Percentiles rank a stretch among this genome's conserved stretches.
Conservation (phyloP, 2,113 vertebrate genomes). For the Phasianus colchicus region DNA sequence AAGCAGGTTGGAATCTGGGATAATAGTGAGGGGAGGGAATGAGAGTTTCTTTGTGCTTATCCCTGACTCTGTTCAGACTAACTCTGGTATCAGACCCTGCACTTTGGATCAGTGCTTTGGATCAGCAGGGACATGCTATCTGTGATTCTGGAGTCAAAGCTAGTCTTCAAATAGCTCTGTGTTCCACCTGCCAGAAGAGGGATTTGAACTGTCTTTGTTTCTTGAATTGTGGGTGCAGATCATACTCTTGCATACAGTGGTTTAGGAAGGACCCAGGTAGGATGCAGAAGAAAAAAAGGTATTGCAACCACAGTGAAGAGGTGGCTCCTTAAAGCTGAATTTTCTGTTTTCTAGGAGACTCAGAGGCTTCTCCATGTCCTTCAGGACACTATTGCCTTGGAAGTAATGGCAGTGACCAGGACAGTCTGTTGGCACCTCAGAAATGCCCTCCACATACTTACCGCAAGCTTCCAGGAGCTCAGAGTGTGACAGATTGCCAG, state of each 20-base stretch:
- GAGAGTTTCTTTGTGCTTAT: not conserved
- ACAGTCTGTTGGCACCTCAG: conserved; percentile 70
- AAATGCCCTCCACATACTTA: conserved; percentile 86
- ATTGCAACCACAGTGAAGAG: accelerated
- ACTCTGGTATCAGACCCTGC: not conserved
- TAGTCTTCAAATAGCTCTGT: not conserved
- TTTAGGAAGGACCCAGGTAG: not conserved
- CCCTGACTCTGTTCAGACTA: not conserved
- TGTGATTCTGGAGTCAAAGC: not conserved
- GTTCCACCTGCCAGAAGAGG: not conserved
- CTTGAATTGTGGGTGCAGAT: not conserved
- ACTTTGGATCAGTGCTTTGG: accelerated
- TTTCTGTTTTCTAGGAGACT: conserved; percentile 76
- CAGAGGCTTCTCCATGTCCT: conserved; percentile 77
- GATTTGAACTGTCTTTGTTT: not conserved
- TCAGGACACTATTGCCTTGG: conserved; percentile 87
- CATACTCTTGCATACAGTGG: accelerated
- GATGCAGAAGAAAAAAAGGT: not conserved
- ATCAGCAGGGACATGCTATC: not conserved
- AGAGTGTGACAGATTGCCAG: conserved; percentile 82
- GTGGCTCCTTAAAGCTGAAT: too few species aligned
- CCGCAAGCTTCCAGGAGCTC: conserved; percentile 77
- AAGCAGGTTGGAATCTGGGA: conserved; percentile 74
- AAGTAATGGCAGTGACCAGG: conserved; percentile 60
- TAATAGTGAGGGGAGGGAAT: not conserved